Evolutionary conservation across 2,113 vertebrate genomes (phyloP).

Genomic region (Tragulus kanchil): DNA sequence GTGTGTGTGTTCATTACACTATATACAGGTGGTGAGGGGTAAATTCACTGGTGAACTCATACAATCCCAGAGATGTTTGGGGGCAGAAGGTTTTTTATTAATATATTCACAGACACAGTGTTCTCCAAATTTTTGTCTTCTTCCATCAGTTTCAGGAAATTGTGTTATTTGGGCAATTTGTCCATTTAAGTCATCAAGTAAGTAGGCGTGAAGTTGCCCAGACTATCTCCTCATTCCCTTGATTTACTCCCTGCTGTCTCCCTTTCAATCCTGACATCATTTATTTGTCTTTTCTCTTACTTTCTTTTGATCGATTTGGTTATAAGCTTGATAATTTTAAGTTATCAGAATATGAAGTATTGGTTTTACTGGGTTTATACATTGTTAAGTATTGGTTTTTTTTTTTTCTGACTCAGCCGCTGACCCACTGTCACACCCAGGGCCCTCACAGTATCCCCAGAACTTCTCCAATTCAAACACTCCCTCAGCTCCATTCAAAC

Average conservation of each 20-base stretch:
- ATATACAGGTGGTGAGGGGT: background rate
- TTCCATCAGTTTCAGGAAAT: background rate
- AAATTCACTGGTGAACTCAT: background rate
- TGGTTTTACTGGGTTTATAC: background rate
- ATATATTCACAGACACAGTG: background rate
- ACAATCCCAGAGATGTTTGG: background rate
- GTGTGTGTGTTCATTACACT: background rate
- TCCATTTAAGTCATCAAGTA: background rate
- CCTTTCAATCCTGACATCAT: background rate
- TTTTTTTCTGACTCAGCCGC: no score
- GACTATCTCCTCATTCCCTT: background rate
- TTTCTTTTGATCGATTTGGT: background rate
- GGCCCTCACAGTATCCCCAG: no score
- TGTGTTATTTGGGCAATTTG: background rate
- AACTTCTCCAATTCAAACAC: background rate
- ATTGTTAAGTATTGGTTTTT: no score
- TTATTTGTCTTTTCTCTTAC: background rate
- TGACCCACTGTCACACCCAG: background rate
- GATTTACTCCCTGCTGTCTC: background rate
- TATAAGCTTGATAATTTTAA: background rate
- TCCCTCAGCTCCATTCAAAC: background rate
- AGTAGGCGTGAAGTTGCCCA: background rate
- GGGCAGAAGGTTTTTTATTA: background rate
- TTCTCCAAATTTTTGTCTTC: background rate
- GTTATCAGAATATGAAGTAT: background rate